Conservation (phyloP, 2,797 vertebrate genomes). For the Anisognathus igniventris region DNA sequence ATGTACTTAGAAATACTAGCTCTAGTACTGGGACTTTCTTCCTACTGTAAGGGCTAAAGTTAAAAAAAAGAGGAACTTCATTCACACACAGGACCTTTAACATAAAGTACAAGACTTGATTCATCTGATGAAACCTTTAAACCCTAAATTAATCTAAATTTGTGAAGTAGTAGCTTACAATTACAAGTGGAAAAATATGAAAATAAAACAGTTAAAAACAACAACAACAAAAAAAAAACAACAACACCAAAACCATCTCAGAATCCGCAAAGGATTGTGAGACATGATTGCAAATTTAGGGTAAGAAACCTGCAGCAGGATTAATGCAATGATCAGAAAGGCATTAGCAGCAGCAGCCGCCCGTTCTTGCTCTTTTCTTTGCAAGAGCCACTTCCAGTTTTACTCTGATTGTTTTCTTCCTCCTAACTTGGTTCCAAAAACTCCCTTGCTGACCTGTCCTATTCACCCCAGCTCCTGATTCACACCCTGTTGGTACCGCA, state of each 20-base stretch:
- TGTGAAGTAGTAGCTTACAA: not conserved
- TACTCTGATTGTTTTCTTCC: not conserved
- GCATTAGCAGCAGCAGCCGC: accelerated
- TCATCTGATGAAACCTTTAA: not conserved
- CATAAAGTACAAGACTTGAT: not conserved
- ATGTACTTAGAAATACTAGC: not conserved
- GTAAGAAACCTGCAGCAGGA: not conserved
- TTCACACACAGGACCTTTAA: not conserved
- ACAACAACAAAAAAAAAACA: not conserved
- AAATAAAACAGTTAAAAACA: not conserved
- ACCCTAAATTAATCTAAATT: not conserved
- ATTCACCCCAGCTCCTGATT: not conserved
- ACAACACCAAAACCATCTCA: not conserved
- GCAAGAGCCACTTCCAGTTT: accelerated
- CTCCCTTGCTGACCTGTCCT: not conserved
- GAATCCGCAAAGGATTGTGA: not conserved
- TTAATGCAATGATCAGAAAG: not conserved
- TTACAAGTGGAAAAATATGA: not conserved
- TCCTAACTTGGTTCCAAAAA: not conserved
- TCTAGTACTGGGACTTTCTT: not conserved
- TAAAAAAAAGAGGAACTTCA: not conserved
- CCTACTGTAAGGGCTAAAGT: not conserved
- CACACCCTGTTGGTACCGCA: not conserved
- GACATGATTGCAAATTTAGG: not conserved
- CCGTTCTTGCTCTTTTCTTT: not conserved